These are phyloP conservation scores for Phaethon lepturus DNA, from an alignment of 2,113 vertebrate species.

Conservation along the genomic window DNA sequence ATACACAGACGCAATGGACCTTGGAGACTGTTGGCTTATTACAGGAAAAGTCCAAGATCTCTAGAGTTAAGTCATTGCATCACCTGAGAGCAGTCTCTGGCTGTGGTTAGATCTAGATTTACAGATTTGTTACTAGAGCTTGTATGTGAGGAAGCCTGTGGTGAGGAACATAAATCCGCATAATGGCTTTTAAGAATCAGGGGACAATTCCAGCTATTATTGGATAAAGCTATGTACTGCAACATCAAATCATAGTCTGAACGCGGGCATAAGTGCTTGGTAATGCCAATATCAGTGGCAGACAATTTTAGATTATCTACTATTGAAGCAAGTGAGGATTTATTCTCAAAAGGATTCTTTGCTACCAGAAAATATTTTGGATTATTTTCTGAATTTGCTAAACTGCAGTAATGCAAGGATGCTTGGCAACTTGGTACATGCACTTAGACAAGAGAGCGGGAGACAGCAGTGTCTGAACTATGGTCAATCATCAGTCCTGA, in stretches of 20 bases:
- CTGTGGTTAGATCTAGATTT: background rate
- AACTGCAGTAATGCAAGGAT: background rate
- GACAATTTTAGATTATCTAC: background rate
- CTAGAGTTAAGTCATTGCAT: background rate
- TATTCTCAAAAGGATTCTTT: background rate
- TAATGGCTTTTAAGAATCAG: background rate
- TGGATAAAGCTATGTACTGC: background rate
- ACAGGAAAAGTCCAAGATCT: background rate
- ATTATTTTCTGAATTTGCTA: background rate
- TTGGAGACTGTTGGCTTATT: background rate
- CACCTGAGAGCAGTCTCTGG: background rate
- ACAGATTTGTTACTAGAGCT: background rate
- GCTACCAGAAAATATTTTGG: background rate
- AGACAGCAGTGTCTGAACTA: background rate
- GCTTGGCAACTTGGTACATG: background rate
- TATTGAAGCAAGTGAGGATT: background rate
- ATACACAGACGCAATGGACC: background rate
- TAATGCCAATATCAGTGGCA: background rate
- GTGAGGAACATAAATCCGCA: background rate
- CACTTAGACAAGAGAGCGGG: background rate
- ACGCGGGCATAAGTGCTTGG: background rate
- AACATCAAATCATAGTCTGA: background rate
- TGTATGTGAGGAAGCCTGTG: background rate
- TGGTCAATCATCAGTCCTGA: background rate
- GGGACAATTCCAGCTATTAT: background rate